Evolutionary conservation across 1,140 invertebrate genomes (phyloP).

Genomic region (Neuroterus valhalla): DNA sequence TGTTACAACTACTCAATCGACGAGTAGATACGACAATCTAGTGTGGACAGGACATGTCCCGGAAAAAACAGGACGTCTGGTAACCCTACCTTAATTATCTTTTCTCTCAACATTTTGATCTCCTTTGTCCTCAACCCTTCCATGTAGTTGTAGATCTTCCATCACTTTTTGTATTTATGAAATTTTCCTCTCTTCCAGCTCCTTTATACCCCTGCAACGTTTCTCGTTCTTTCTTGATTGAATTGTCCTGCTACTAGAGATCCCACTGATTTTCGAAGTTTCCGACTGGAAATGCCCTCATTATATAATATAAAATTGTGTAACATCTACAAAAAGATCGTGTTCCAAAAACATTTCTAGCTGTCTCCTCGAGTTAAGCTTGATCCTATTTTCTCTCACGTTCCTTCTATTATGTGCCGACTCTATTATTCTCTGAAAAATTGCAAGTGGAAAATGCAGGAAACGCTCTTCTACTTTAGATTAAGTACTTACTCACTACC

Average conservation of each 20-base stretch:
- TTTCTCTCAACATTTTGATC: too few species aligned
- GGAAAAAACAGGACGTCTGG: too few species aligned
- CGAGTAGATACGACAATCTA: too few species aligned
- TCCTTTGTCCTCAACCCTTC: neutral
- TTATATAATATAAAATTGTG: neutral
- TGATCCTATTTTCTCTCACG: slow-evolving; percentile 28
- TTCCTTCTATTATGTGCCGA: slow-evolving; percentile 14
- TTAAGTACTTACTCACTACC: slow-evolving; percentile 12
- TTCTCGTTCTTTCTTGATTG: neutral
- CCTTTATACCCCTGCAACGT: neutral
- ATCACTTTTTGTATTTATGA: neutral
- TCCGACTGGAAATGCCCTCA: neutral
- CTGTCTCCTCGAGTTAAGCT: slow-evolving; percentile 18
- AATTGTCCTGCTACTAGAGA: neutral
- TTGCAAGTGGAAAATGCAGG: slow-evolving; percentile 22
- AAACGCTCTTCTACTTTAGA: slow-evolving; percentile 24
- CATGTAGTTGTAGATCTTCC: neutral
- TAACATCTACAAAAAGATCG: slow-evolving; percentile 17
- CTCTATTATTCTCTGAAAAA: slow-evolving; percentile 27
- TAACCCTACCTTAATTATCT: too few species aligned
- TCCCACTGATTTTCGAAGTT: neutral
- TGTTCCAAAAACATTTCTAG: slow-evolving; percentile 26
- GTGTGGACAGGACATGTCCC: too few species aligned
- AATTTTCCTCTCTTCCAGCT: slow-evolving; percentile 26
- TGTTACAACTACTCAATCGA: too few species aligned